phyloP scores from a whole-genome alignment of 2,888 invertebrate genomes.

The Liodrosophila aerea region DNA sequence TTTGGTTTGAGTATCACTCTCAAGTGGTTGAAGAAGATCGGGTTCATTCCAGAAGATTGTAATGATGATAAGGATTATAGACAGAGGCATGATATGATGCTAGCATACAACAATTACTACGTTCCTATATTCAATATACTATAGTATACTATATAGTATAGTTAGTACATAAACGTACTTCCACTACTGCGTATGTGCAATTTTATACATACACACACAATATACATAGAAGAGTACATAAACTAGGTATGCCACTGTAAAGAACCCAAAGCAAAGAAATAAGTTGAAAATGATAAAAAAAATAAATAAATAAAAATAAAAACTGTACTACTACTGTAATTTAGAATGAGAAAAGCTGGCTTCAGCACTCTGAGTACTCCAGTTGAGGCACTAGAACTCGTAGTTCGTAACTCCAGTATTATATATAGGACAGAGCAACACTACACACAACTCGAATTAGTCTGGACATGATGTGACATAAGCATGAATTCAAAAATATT shows the following conservation, averaged over 20 bases:
- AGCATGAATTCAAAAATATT: constrained; percentile 22
- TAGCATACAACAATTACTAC: constrained; percentile 70
- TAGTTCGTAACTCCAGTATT: constrained; percentile 53
- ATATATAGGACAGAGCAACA: constrained; percentile 42
- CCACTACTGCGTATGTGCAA: constrained; percentile 52
- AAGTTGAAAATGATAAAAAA: too few species aligned
- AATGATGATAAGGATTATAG: not conserved
- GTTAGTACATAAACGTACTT: constrained; percentile 45
- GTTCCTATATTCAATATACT: constrained; percentile 77
- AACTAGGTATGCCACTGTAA: not conserved
- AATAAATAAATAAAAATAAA: too few species aligned
- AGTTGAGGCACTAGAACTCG: constrained; percentile 38
- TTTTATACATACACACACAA: constrained; percentile 29
- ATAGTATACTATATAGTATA: constrained; percentile 51
- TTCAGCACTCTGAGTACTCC: constrained; percentile 19
- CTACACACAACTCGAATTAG: constrained; percentile 27
- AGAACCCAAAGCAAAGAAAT: too few species aligned
- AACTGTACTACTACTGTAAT: constrained; percentile 33
- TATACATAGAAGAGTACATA: constrained; percentile 2
- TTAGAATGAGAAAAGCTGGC: constrained; percentile 28
- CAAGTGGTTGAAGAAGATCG: too few species aligned
- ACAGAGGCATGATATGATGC: constrained; percentile 17
- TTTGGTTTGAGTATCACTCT: too few species aligned
- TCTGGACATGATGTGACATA: not conserved
- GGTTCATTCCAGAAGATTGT: not conserved